Evolutionary conservation across 2,797 vertebrate genomes (phyloP), one percentile per base, ranked within the genome.

Genomic region (Sparidentex hasta): DNA sequence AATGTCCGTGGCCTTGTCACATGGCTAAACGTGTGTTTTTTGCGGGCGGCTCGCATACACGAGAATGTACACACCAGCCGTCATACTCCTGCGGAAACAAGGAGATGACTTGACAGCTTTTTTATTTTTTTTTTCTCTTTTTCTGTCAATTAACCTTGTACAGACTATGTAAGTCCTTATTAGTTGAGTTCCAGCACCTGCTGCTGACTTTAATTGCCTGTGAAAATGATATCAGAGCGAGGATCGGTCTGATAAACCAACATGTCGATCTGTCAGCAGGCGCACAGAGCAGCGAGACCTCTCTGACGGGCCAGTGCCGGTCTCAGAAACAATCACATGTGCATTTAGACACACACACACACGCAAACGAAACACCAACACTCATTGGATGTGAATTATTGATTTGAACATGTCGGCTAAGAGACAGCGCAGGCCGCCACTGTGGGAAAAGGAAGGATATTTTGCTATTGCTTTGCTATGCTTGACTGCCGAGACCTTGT

Each of bases 341-440:
- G 73, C 73, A 71, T 85, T 67, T 67, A 59, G 52, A 54, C 54
- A 11, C 33, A n/a, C 63, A 21, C 52, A 27, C 58, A 56, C 38
- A 61, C 63, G 41, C 63, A 9, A 20, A n/a, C 58, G 5, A 73
- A 72, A 83, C 75, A 78, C 79, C 57, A 67, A 47, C 81, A 64
- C 83, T 88, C 89, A 88, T 71, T 79, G 80, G 80, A 87, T 89
- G 91, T 94, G 85, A 94, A 92, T 94, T 92, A 94, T 95, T 94
- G 93, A 95, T 95, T 93, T 75, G 72, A 94, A 92, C 92, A 94
- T 94, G 94, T 93, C 92, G 94, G 90, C 84, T 87, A 76, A 90
- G 87, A 92, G 84, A 87, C 88, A 91, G 87, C 78, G 20, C 77
- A 84, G 88, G 88, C 68, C 21, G 68, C 85, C 82, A 84, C 88